phyloP scores from a whole-genome alignment of 2,113 vertebrate species.

The Aviceda subcristata region DNA sequence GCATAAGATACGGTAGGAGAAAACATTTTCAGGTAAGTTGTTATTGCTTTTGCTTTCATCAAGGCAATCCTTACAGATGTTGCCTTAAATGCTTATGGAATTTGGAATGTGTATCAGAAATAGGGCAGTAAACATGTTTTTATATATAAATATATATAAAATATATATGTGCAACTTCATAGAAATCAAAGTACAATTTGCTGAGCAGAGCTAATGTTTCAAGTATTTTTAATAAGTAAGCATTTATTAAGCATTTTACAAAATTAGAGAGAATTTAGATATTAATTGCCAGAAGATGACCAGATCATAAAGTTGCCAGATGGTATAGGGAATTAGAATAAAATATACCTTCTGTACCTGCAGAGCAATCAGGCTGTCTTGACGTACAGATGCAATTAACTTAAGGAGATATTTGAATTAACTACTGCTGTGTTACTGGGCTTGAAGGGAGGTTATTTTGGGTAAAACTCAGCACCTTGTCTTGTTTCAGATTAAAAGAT shows the following conservation, averaged over 20 bases:
- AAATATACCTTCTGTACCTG: neutral
- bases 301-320: neutral
- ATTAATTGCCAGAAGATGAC: neutral
- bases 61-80: neutral
- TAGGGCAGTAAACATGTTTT: neutral
- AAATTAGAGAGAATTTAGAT: neutral
- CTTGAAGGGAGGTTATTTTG: neutral
- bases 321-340: neutral
- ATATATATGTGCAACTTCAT: neutral
- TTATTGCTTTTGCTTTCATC: neutral
- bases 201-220: neutral
- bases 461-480: neutral
- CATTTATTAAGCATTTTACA: neutral
- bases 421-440: neutral
- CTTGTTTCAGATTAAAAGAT: neutral
- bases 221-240: neutral
- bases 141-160: neutral
- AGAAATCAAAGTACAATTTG: neutral
- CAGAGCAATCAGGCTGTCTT: neutral
- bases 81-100: neutral
- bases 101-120: neutral
- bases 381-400: neutral
- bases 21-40: neutral
- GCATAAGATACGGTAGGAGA: neutral
- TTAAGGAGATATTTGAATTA: neutral